Conservation (phyloP, 2,113 vertebrate genomes). For the Colinus virginianus region DNA sequence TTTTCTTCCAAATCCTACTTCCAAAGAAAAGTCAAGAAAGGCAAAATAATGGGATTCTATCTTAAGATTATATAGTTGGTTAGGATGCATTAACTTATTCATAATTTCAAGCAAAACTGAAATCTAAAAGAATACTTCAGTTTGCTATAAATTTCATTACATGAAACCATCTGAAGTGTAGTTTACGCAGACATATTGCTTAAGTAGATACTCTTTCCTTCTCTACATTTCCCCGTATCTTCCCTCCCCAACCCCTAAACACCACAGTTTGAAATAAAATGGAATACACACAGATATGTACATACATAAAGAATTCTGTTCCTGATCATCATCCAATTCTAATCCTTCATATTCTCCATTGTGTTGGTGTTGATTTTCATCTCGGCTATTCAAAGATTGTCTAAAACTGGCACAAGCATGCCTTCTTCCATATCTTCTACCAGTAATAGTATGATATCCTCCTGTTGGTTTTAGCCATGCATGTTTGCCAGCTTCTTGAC, state of each 20-base stretch:
- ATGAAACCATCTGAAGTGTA: background rate
- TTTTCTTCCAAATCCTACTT: background rate
- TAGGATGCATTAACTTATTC: background rate
- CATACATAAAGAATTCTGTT: constrained; percentile 74
- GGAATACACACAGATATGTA: background rate
- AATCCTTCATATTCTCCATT: constrained; percentile 55
- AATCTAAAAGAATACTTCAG: background rate
- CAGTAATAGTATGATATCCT: constrained; percentile 75
- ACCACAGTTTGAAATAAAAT: background rate
- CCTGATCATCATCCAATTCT: constrained; percentile 68
- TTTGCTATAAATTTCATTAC: background rate
- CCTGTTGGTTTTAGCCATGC: constrained; percentile 75
- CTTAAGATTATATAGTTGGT: background rate
- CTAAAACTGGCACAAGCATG: constrained; percentile 76
- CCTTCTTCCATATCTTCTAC: constrained; percentile 79
- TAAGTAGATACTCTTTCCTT: background rate
- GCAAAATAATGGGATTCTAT: background rate
- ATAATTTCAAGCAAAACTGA: background rate
- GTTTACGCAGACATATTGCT: background rate
- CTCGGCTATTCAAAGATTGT: constrained; percentile 69
- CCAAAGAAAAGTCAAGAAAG: background rate
- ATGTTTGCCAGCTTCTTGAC: constrained; percentile 79
- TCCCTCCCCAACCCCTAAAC: background rate
- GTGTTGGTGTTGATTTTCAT: constrained; percentile 51
- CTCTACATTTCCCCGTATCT: background rate